These are phyloP conservation scores for Sylvilagus floridanus DNA, from an alignment of 2,797 vertebrate species.

Conservation along the genomic window DNA sequence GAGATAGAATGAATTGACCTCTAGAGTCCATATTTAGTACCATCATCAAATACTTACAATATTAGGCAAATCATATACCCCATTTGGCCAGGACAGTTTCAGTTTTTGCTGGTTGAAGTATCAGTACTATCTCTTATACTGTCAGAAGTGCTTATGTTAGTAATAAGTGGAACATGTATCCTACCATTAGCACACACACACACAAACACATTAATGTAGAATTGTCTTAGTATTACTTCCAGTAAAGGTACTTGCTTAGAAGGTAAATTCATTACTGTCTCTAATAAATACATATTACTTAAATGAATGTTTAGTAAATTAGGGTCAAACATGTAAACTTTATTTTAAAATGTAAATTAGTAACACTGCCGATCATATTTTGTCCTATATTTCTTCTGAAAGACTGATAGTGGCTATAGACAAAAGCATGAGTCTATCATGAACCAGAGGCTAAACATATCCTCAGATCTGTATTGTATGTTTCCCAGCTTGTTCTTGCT, in stretches of 20 bases:
- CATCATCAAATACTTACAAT: not conserved
- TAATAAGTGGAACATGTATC: not conserved
- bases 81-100: not conserved
- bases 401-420: not conserved
- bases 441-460: not conserved
- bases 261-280: not conserved
- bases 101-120: not conserved
- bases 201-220: too few species aligned
- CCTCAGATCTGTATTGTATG: not conserved
- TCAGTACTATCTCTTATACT: not conserved
- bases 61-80: not conserved
- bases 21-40: not conserved
- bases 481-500: slow-evolving; percentile 12
- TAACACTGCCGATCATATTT: not conserved
- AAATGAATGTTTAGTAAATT: not conserved
- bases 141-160: not conserved
- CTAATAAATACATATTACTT: not conserved
- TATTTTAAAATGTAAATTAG: not conserved
- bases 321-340: not conserved
- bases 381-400: not conserved
- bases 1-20: not conserved
- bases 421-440: not conserved
- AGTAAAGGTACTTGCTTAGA: not conserved
- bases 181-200: not conserved
- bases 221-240: not conserved